These are phyloP conservation scores for Trigoniulus corallinus DNA, from an alignment of 1,140 invertebrate species.

Conservation along the genomic window DNA sequence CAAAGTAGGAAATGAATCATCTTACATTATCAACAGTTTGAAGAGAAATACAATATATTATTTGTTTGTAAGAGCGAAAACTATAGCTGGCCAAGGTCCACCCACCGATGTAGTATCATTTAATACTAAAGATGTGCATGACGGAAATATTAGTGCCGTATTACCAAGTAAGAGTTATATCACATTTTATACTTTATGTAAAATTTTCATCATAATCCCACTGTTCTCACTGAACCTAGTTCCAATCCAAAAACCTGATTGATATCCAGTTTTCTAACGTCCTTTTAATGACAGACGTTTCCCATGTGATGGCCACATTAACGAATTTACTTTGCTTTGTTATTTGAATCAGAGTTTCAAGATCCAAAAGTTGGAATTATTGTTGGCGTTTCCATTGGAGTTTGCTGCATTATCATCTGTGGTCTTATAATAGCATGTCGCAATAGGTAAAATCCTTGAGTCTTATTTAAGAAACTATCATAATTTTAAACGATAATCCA, in stretches of 20 bases:
- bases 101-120: constrained; percentile 7
- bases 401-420: constrained; percentile 13
- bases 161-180: too few relatives aligned
- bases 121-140: background rate
- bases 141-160: background rate
- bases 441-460: constrained; percentile 10
- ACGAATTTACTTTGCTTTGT: too few relatives aligned
- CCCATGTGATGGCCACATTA: background rate
- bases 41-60: constrained; percentile 31
- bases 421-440: constrained; percentile 13
- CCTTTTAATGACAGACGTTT: background rate
- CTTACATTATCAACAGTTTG: constrained; percentile 19
- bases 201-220: too few relatives aligned
- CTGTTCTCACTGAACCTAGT: background rate
- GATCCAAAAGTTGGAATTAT: constrained; percentile 14
- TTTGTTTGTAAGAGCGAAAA: constrained; percentile 34
- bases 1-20: constrained; percentile 26
- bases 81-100: constrained; percentile 33
- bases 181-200: too few relatives aligned
- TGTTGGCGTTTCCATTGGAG: constrained; percentile 15
- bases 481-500: background rate
- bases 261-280: constrained; percentile 3
- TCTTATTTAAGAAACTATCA: background rate
- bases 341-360: constrained; percentile 4
- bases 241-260: constrained; percentile 20